Percentiles rank a stretch among this genome's conserved stretches.
These are phyloP conservation scores for Euphysa ruthae DNA, from an alignment of 30 jellyfish, hydroid and myxozoan genomes.

Conservation along the genomic window DNA sequence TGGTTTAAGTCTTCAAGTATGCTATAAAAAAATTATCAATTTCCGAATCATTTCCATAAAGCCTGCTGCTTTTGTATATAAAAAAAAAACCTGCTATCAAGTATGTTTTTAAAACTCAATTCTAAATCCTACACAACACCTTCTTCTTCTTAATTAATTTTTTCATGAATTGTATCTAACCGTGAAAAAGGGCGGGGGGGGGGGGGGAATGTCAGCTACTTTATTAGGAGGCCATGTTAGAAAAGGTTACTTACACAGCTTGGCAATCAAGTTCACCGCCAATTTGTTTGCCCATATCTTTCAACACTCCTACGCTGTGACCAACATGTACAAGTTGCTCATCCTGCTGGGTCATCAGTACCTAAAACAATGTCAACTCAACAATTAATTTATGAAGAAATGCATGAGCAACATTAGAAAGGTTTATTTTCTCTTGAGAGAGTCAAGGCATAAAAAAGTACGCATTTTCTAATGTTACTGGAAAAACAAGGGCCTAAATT, in stretches of 20 bases:
- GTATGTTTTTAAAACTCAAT: neutral
- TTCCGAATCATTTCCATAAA: neutral
- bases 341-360: conserved; percentile 67
- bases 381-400: too few relatives aligned
- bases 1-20: conserved; percentile 82
- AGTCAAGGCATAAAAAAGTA: too few relatives aligned
- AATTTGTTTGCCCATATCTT: conserved; percentile 72
- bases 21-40: conserved; percentile 12
- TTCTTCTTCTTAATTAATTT: too few relatives aligned
- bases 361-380: conserved; percentile 20
- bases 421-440: too few relatives aligned
- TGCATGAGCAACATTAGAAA: too few relatives aligned
- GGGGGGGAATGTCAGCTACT: too few relatives aligned
- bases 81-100: neutral
- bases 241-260: conserved; percentile 48
- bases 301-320: conserved; percentile 87
- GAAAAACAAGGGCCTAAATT: too few relatives aligned
- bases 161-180: too few relatives aligned
- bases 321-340: conserved; percentile 80
- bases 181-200: too few relatives aligned
- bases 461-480: too few relatives aligned
- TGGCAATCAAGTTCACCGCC: conserved; percentile 90
- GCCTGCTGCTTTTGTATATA: neutral
- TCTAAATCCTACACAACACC: neutral
- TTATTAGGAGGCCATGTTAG: too few relatives aligned